Conservation (phyloP, 1,140 invertebrate genomes). For the Callitettix versicolor region DNA sequence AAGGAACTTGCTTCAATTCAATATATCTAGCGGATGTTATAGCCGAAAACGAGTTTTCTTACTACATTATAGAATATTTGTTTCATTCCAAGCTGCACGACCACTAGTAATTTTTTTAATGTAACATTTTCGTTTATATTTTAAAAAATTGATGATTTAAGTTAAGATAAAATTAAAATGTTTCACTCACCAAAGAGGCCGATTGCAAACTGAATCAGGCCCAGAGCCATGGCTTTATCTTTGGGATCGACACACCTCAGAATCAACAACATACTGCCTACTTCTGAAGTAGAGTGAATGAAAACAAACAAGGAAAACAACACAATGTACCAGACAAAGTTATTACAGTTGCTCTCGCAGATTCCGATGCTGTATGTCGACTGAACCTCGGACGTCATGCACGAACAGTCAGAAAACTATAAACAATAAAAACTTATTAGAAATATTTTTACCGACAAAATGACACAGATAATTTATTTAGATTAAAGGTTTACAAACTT, state of each 20-base stretch:
- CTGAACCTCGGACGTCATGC: conserved; percentile 41
- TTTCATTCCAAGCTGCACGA: no score
- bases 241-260: conserved; percentile 81
- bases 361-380: conserved; percentile 46
- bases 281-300: conserved; percentile 84
- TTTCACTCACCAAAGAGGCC: conserved; percentile 66
- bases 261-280: conserved; percentile 81
- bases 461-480: no score
- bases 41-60: no score
- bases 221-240: conserved; percentile 89
- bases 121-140: background rate
- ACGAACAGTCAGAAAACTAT: conserved; percentile 67
- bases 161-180: no score
- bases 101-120: no score
- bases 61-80: no score
- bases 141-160: background rate
- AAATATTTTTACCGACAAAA: no score
- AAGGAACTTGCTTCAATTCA: no score
- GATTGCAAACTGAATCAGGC: conserved; percentile 85
- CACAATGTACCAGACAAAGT: conserved; percentile 72
- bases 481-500: no score
- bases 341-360: conserved; percentile 65
- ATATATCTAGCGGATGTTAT: no score
- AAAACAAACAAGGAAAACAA: conserved; percentile 82
- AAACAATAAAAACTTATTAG: conserved; percentile 19